Evolutionary conservation across 2,888 invertebrate species (phyloP), one percentile per base, ranked within the genome.

Genomic region (Carpatolechia fugitivella): DNA sequence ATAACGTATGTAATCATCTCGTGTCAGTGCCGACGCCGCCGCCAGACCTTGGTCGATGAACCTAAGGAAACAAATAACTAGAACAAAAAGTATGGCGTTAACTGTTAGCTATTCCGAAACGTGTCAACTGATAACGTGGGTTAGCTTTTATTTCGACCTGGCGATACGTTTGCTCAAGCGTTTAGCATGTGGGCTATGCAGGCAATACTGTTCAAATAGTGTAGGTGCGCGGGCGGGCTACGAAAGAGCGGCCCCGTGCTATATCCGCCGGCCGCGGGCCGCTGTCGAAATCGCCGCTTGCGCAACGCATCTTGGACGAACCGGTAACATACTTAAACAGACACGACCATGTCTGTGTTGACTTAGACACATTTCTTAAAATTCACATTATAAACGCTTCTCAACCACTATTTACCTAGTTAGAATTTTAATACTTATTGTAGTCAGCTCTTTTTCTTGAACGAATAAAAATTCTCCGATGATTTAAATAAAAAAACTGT

Each of bases 211-310:
- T 83, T 80, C 78, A 80, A 84, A 84, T 64, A 75, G 78, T 74
- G 80, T 84, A 74, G 85, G 85, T 76, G 85, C n/a, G n/a, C n/a
- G n/a, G n/a, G n/a, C 82, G 76, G 76, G 72, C 81, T 72, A 70
- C 74, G 82, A 83, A 82, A 80, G 78, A 82, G 68, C 77, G 88
- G 80, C 88, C 88, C 88, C 84, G 88, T 86, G 84, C 88, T 75
- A 85, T 88, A 87, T 89, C 85, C 76, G 72, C 66, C 67, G 72
- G 71, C 66, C 68, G 72, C 59, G 65, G 73, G 71, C 68, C 72
- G 73, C 74, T 87, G 82, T 84, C 72, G 89, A 83, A 88, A 89
- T 80, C 69, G 70, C 65, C 74, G 72, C 75, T 87, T 85, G 74
- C 83, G 80, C 79, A 87, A 87, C 73, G 63, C 70, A 68, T 78